phyloP scores from a whole-genome alignment of 2,113 vertebrate species.

The Marmota flaviventris region DNA sequence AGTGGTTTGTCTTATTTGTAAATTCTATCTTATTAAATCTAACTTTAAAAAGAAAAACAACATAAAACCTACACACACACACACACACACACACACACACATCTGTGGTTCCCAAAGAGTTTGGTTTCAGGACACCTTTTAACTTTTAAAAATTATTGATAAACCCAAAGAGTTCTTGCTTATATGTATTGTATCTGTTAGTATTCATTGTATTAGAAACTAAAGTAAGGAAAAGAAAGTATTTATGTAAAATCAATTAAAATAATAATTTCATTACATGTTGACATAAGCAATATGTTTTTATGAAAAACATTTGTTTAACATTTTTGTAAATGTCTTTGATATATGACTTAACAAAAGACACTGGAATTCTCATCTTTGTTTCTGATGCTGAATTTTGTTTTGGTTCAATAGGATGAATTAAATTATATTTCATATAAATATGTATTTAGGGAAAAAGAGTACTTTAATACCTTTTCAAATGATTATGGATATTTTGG shows the following conservation, averaged over 20 bases:
- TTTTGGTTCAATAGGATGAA: background rate
- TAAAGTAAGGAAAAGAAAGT: constrained; percentile 32
- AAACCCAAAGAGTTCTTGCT: background rate
- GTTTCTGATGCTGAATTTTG: background rate
- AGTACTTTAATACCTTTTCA: constrained; percentile 34
- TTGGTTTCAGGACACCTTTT: background rate
- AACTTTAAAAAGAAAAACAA: background rate
- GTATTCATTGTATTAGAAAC: constrained; percentile 12
- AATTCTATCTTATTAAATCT: background rate
- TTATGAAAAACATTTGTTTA: constrained; percentile 33
- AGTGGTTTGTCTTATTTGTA: background rate
- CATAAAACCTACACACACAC: background rate
- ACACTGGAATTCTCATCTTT: background rate
- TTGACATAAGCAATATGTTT: background rate
- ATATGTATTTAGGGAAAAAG: background rate
- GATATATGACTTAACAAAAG: background rate
- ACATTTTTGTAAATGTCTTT: background rate
- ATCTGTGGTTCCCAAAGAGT: background rate
- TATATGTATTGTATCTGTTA: background rate
- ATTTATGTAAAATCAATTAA: constrained; percentile 1
- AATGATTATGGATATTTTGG: background rate
- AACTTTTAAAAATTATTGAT: constrained; percentile 15
- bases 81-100: background rate
- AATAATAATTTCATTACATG: background rate
- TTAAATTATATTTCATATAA: constrained; percentile 3